Percentiles rank a stretch among this genome's conserved stretches.
Evolutionary conservation across 2,888 invertebrate genomes (phyloP).

Genomic region (Ochlodes sylvanus): DNA sequence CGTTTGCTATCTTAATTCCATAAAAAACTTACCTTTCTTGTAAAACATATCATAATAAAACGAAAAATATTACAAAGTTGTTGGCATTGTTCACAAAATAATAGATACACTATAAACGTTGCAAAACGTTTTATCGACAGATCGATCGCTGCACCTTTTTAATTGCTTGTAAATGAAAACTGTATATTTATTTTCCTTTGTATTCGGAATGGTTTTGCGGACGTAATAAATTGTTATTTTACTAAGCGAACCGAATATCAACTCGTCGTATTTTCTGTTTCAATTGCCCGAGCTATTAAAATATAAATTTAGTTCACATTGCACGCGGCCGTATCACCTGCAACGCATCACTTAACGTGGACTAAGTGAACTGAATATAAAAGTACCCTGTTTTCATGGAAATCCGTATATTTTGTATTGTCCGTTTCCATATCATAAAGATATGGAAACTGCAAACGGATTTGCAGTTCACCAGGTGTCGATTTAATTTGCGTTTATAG

Average conservation of each 20-base stretch:
- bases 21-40: too few species aligned
- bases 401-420: constrained; percentile 2
- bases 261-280: constrained; percentile 24
- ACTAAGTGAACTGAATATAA: constrained; percentile 19
- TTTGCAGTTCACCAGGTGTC: neutral
- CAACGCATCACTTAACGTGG: constrained; percentile 15
- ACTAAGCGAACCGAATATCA: constrained; percentile 29
- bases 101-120: neutral
- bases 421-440: neutral
- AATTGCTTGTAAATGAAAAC: constrained; percentile 5
- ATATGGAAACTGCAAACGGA: neutral
- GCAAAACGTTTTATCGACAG: neutral
- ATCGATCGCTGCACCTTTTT: constrained; percentile 2
- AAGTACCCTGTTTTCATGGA: constrained; percentile 6
- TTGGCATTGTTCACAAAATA: too few species aligned
- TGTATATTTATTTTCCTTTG: constrained; percentile 12
- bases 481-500: neutral
- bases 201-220: constrained; percentile 8
- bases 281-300: constrained; percentile 21
- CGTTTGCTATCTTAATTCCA: too few species aligned
- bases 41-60: too few species aligned
- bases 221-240: constrained; percentile 16
- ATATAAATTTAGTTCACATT: constrained; percentile 19
- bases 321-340: constrained; percentile 12
- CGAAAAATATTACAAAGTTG: too few species aligned